These are phyloP conservation scores for Entomobrya multifasciata DNA, from an alignment of 2,888 invertebrate genomes.

Conservation along the genomic window DNA sequence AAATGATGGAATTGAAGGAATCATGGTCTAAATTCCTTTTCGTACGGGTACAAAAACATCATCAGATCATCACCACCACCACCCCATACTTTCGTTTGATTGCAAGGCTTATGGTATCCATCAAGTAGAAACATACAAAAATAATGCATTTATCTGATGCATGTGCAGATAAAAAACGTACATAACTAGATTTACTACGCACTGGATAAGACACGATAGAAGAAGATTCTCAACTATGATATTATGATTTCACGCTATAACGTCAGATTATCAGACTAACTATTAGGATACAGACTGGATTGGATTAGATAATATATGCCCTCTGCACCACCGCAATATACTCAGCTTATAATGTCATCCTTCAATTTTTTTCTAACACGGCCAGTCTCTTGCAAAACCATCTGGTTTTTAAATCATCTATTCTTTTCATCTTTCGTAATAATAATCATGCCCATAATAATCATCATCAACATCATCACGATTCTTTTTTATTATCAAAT, in stretches of 20 bases:
- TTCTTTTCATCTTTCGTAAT: conserved; percentile 59
- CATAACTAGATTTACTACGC: not conserved
- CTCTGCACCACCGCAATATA: not conserved
- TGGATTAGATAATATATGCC: conserved; percentile 33
- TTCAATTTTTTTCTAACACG: not conserved
- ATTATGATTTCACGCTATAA: conserved; percentile 65
- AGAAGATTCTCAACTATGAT: conserved; percentile 42
- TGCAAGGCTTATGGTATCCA: conserved; percentile 53
- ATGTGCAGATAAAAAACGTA: not conserved
- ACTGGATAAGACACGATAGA: not conserved
- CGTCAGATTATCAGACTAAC: conserved; percentile 61
- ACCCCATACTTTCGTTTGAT: not conserved
- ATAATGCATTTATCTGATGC: not conserved
- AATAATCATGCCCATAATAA: conserved; percentile 59
- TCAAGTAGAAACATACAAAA: conserved; percentile 68
- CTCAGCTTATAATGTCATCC: conserved; percentile 30
- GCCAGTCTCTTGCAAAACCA: not conserved
- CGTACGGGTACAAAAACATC: not conserved
- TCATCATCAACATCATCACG: conserved; percentile 65
- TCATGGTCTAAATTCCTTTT: conserved; percentile 53
- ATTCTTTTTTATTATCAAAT: conserved; percentile 28
- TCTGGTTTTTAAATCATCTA: conserved; percentile 9
- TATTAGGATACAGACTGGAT: conserved; percentile 57
- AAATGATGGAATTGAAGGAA: conserved; percentile 39
- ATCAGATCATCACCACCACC: not conserved